A percentile compares a stretch with the other conserved stretches of the same genome.
Conservation (phyloP, 2,888 invertebrate genomes). For the Diplolepis rosae region DNA sequence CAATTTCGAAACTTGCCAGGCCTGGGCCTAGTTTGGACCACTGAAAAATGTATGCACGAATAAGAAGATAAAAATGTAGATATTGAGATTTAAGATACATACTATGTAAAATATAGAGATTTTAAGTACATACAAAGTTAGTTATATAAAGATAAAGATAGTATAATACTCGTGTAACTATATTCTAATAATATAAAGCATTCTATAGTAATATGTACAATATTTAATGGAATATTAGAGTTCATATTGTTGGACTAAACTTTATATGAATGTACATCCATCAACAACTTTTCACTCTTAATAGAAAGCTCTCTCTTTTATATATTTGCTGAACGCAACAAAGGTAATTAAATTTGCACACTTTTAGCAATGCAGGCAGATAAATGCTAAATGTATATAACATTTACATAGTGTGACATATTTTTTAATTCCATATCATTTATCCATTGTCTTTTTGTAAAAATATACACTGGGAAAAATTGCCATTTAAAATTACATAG, state of each 20-base stretch:
- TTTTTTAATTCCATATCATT: background rate
- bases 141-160: too few relatives aligned
- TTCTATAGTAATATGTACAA: background rate
- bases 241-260: too few relatives aligned
- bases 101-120: too few relatives aligned
- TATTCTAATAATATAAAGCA: too few relatives aligned
- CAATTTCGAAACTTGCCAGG: too few relatives aligned
- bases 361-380: background rate
- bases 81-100: too few relatives aligned
- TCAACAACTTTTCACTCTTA: background rate
- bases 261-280: background rate
- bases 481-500: background rate
- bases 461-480: background rate
- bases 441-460: background rate
- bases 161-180: too few relatives aligned
- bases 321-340: background rate
- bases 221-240: background rate
- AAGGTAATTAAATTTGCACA: constrained; percentile 23
- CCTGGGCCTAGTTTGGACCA: too few relatives aligned
- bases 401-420: background rate
- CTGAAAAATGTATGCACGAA: too few relatives aligned
- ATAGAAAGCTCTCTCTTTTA: background rate
- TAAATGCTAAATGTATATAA: background rate
- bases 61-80: too few relatives aligned
- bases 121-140: too few relatives aligned